A percentile compares a stretch with the other conserved stretches of the same genome.
phyloP scores from a whole-genome alignment of 2,888 invertebrate species.

The Stictocephala bisonia region DNA sequence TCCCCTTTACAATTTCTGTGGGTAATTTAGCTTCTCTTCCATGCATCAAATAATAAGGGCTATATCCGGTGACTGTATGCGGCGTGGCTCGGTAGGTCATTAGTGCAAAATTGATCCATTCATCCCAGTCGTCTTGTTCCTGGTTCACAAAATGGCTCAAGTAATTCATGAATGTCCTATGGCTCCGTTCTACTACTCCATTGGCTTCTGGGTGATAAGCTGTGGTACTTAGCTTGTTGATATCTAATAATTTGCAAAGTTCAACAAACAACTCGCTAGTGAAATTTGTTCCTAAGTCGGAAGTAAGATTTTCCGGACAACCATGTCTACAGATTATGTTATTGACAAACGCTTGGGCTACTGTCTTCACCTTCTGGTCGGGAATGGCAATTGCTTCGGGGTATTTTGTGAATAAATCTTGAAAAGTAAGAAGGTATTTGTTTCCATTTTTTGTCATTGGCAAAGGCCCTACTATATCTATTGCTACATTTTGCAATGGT shows the following conservation, averaged over 20 bases:
- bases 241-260: conserved; percentile 8
- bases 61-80: background rate
- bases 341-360: background rate
- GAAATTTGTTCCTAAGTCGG: background rate
- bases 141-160: conserved; percentile 5
- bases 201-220: conserved; percentile 3
- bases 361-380: background rate
- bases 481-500: no score
- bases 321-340: conserved; percentile 9
- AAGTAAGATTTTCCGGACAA: background rate
- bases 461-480: background rate
- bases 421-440: background rate
- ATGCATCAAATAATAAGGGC: background rate
- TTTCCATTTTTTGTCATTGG: background rate
- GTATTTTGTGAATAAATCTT: background rate
- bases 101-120: background rate
- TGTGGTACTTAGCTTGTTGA: conserved; percentile 1
- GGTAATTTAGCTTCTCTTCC: conserved; percentile 11
- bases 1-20: background rate
- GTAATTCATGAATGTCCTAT: conserved; percentile 6
- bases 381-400: background rate
- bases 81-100: background rate
- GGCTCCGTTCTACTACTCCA: conserved; percentile 4
- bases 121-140: background rate
- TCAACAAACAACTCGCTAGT: conserved; percentile 4